phyloP scores from a whole-genome alignment of 2,888 invertebrate genomes.

The Hirtodrosophila duncani region DNA sequence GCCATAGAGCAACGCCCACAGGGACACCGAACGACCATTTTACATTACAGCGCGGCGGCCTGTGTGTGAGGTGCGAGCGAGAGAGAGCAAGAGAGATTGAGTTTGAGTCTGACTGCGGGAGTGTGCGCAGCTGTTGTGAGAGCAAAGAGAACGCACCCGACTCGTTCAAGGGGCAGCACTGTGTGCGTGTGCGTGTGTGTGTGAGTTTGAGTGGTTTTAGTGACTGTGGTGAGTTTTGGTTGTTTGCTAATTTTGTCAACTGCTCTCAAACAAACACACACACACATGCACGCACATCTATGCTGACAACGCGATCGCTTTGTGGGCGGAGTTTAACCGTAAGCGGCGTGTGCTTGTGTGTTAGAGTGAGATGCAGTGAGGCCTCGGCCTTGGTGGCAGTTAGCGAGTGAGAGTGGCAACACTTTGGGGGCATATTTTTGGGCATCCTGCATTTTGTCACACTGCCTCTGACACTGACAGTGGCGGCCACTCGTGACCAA shows the following conservation, averaged over 20 bases:
- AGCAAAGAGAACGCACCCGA: conserved; percentile 28
- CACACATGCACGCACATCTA: conserved; percentile 4
- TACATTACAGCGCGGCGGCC: conserved; percentile 43
- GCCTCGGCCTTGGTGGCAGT: too few relatives aligned
- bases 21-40: conserved; percentile 64
- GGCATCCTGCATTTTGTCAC: conserved; percentile 48
- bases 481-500: too few relatives aligned
- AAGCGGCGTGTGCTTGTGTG: conserved; percentile 17
- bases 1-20: conserved; percentile 60
- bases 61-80: conserved; percentile 32
- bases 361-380: conserved; percentile 44
- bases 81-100: conserved; percentile 8
- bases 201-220: conserved; percentile 18
- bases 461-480: conserved; percentile 15
- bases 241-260: conserved; percentile 34
- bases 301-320: conserved; percentile 51
- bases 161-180: conserved; percentile 27
- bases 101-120: neutral
- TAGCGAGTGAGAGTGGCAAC: too few relatives aligned
- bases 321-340: conserved; percentile 51
- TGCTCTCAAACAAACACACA: conserved; percentile 7
- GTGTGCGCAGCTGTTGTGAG: conserved; percentile 46
- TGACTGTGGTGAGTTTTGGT: conserved; percentile 55
- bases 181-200: conserved; percentile 1
- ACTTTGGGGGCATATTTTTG: too few relatives aligned